phyloP scores from a whole-genome alignment of 1,140 invertebrate species.

The Hyposmocoma kahamanoa region DNA sequence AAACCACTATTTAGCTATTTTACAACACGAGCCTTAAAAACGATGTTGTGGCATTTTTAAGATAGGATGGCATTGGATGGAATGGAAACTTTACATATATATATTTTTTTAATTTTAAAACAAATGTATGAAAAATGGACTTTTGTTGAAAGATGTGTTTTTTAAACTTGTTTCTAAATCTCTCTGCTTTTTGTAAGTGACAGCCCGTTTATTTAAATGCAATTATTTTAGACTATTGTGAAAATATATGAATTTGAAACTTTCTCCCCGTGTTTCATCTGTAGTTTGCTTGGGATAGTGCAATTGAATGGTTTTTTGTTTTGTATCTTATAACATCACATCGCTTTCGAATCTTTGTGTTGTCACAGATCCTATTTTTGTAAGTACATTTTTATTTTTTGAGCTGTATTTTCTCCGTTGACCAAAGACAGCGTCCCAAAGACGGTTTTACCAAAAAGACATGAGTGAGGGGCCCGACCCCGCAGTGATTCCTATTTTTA shows the following conservation, averaged over 20 bases:
- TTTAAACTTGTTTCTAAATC: neutral
- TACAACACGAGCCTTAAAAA: too few species aligned
- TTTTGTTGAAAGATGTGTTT: too few species aligned
- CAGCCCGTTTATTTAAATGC: conserved; percentile 31
- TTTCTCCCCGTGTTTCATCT: conserved; percentile 54
- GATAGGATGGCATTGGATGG: neutral
- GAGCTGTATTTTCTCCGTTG: conserved; percentile 42
- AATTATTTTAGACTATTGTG: conserved; percentile 61
- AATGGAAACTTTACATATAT: neutral
- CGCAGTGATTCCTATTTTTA: conserved; percentile 44
- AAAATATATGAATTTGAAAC: conserved; percentile 68
- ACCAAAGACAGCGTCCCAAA: conserved; percentile 51
- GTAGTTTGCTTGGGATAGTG: conserved; percentile 49
- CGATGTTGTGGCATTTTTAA: neutral
- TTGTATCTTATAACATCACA: conserved; percentile 11
- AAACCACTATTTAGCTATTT: neutral
- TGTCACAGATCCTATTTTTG: conserved; percentile 51
- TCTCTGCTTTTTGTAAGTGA: conserved; percentile 24
- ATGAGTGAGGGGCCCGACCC: conserved; percentile 14
- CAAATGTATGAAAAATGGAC: neutral
- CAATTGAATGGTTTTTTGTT: conserved; percentile 22
- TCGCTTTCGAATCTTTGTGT: conserved; percentile 19
- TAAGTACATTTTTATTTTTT: conserved; percentile 54
- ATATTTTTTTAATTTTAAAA: neutral
- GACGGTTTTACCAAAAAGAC: conserved; percentile 48